Conservation (phyloP, 1,140 invertebrate genomes). For the Leptoteleia sp. region DNA sequence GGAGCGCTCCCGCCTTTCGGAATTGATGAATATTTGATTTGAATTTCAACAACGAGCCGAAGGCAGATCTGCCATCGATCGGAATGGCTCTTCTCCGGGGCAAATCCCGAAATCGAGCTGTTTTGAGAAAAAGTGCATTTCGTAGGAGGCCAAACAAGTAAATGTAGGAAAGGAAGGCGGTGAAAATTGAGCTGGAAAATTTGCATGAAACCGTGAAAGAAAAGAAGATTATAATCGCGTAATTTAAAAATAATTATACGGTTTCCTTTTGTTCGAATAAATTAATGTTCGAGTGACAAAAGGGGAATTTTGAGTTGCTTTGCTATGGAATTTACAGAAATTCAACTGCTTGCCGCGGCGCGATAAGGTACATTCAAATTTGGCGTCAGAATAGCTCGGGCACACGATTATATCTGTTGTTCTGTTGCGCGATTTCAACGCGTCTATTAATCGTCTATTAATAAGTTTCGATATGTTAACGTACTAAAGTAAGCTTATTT, state of each 20-base stretch:
- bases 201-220: too few relatives aligned
- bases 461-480: conserved; percentile 23
- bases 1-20: too few relatives aligned
- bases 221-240: too few relatives aligned
- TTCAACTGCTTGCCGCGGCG: conserved; percentile 12
- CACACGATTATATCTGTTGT: conserved; percentile 21
- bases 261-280: conserved; percentile 7
- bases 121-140: too few relatives aligned
- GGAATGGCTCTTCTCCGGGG: too few relatives aligned
- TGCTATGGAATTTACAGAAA: conserved; percentile 20
- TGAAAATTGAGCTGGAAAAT: too few relatives aligned
- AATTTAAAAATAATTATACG: not conserved
- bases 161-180: too few relatives aligned
- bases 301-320: conserved; percentile 4
- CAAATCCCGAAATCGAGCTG: too few relatives aligned
- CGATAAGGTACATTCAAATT: conserved; percentile 19
- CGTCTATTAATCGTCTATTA: conserved; percentile 27
- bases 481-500: conserved; percentile 11
- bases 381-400: conserved; percentile 16
- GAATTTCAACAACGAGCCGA: too few relatives aligned
- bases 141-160: too few relatives aligned
- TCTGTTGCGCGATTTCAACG: conserved; percentile 17
- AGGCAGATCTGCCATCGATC: too few relatives aligned
- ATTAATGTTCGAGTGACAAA: conserved; percentile 14
- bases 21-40: too few relatives aligned